Evolutionary conservation across 2,888 invertebrate genomes (phyloP).

Genomic region (Caradrina clavipalpis): DNA sequence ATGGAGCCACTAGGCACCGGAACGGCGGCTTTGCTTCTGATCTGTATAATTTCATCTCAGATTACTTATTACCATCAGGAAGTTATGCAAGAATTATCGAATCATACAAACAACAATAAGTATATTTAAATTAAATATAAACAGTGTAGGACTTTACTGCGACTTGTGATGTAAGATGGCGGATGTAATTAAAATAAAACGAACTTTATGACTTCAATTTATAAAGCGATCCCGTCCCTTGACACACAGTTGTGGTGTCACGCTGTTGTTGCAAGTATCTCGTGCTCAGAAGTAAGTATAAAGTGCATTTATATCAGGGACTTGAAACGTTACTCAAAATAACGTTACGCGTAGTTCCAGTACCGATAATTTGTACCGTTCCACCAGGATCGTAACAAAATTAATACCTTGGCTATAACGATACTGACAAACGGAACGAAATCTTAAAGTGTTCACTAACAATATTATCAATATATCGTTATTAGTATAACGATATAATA

Average conservation of each 20-base stretch:
- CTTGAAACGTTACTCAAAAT: too few relatives aligned
- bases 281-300: slow-evolving; percentile 42
- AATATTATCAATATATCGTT: too few relatives aligned
- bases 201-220: slow-evolving; percentile 44
- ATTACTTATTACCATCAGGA: not conserved
- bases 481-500: too few relatives aligned
- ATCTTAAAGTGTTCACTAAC: too few relatives aligned
- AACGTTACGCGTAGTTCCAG: too few relatives aligned
- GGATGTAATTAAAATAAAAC: slow-evolving; percentile 62
- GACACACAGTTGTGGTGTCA: slow-evolving; percentile 17
- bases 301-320: not conserved
- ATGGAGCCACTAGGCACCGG: not conserved
- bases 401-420: too few relatives aligned
- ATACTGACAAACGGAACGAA: too few relatives aligned
- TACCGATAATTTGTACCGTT: too few relatives aligned
- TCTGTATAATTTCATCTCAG: slow-evolving; percentile 3
- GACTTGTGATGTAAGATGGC: slow-evolving; percentile 39
- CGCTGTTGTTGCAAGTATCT: not conserved
- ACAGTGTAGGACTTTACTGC: slow-evolving; percentile 36
- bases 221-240: slow-evolving; percentile 36
- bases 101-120: slow-evolving; percentile 32
- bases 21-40: not conserved
- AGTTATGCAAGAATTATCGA: slow-evolving; percentile 21
- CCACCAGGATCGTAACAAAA: too few relatives aligned
- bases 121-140: slow-evolving; percentile 40